Evolutionary conservation across 2,888 invertebrate genomes (phyloP).

Genomic region (Andrena hattorfiana): DNA sequence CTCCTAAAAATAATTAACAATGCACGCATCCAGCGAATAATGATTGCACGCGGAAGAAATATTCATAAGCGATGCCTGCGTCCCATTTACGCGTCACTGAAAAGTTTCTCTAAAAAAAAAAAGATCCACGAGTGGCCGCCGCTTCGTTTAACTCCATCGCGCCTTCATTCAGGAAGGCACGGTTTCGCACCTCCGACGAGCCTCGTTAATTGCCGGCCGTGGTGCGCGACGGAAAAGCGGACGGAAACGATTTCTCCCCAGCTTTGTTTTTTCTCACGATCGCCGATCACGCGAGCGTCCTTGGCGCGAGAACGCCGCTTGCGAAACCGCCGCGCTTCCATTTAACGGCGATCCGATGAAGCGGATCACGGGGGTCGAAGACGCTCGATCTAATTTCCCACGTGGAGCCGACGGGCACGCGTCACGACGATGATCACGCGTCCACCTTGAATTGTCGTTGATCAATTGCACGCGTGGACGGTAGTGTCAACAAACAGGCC

Average conservation of each 20-base stretch:
- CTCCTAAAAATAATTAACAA: constrained; percentile 23
- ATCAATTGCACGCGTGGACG: constrained; percentile 51
- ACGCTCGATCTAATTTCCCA: constrained; percentile 51
- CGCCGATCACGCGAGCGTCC: constrained; percentile 36
- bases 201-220: constrained; percentile 24
- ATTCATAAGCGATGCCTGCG: constrained; percentile 30
- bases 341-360: constrained; percentile 50
- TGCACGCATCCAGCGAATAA: constrained; percentile 5
- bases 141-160: too few relatives aligned
- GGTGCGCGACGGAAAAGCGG: constrained; percentile 35
- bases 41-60: constrained; percentile 10
- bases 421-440: constrained; percentile 50
- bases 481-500: constrained; percentile 17
- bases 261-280: constrained; percentile 37
- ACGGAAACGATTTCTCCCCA: constrained; percentile 46
- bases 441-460: constrained; percentile 41
- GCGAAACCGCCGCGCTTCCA: constrained; percentile 41
- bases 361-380: constrained; percentile 33
- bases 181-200: not conserved
- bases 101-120: not conserved
- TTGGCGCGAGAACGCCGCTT: constrained; percentile 23
- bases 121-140: not conserved
- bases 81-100: not conserved
- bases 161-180: constrained; percentile 20
- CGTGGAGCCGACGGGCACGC: constrained; percentile 57